A percentile compares a stretch with the other conserved stretches of the same genome.
These are phyloP conservation scores for Cecidostiba fungosa DNA, from an alignment of 2,888 invertebrate genomes.

Conservation along the genomic window DNA sequence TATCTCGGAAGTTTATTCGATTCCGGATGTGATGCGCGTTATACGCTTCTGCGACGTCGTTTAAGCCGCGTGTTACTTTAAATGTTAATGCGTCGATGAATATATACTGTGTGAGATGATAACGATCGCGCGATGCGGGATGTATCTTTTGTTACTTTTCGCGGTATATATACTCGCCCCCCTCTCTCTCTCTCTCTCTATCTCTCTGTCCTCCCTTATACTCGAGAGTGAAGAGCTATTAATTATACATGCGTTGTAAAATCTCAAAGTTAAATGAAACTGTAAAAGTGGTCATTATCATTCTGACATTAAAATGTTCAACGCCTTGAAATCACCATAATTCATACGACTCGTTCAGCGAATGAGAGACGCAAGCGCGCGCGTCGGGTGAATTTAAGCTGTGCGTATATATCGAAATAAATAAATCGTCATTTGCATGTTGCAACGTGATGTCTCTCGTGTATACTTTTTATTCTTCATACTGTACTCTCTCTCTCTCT, in stretches of 20 bases:
- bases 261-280: constrained; percentile 48
- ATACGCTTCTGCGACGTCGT: neutral
- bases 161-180: constrained; percentile 18
- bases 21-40: neutral
- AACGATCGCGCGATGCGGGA: neutral
- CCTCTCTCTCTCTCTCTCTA: neutral
- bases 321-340: constrained; percentile 34
- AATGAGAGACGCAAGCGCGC: neutral
- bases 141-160: constrained; percentile 5
- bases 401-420: neutral
- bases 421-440: constrained; percentile 12
- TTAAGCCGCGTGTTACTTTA: neutral
- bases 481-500: too few relatives aligned
- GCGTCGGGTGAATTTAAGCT: neutral
- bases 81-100: neutral
- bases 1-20: constrained; percentile 6
- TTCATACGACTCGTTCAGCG: constrained; percentile 5
- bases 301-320: constrained; percentile 30
- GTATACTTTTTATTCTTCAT: neutral
- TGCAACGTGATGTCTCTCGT: neutral
- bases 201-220: neutral
- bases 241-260: constrained; percentile 37
- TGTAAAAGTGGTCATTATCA: constrained; percentile 40
- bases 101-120: neutral
- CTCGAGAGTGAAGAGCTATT: neutral